Evolutionary conservation across 2,888 invertebrate genomes (phyloP), one percentile per base, ranked within the genome.

Genomic region (Rhodophaea formosa): DNA sequence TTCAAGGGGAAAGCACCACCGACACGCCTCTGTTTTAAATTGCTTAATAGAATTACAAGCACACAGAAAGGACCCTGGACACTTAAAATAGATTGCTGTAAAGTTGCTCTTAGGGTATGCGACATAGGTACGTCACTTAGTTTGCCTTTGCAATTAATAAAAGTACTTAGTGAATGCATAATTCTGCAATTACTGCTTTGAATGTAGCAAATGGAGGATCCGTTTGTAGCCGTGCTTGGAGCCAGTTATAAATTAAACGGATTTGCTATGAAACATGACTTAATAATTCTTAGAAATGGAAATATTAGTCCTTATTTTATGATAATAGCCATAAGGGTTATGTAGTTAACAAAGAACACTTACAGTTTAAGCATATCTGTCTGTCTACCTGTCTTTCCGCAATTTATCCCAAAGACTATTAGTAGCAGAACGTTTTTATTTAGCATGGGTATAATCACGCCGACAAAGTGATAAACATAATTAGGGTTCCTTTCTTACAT

Each of bases 31-130:
- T 35, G 64, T 62, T 69, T 69, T 61, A 62, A 75, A 73, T 72
- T 65, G 62, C 66, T 63, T 70, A 67, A 74, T 70, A 63, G 65
- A 74, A 71, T 73, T 65, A 70, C 56, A 30, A 54, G 54, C 35
- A 17, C 46, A 44, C 43, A 30, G 32, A 30, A 12, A 51, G 57
- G 56, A 46, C 62, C 61, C 59, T 45, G 68, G 70, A 69, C 68
- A 69, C 69, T 75, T 70, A 67, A 70, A 74, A 73, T 74, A 68
- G 70, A 73, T 72, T 69, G 66, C 59, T 62, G 65, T 63, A 64
- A 68, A 68, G 64, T 67, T 67, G 62, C 67, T 66, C 64, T 66
- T 63, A 62, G 54, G 47, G 44, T 55, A 51, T 39, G 56, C 62
- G 56, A 56, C 59, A 42, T 60, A 65, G 56, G 62, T 60, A 60